These are phyloP conservation scores for Molossus molossus DNA, from an alignment of 2,797 vertebrate genomes.

Conservation along the genomic window DNA sequence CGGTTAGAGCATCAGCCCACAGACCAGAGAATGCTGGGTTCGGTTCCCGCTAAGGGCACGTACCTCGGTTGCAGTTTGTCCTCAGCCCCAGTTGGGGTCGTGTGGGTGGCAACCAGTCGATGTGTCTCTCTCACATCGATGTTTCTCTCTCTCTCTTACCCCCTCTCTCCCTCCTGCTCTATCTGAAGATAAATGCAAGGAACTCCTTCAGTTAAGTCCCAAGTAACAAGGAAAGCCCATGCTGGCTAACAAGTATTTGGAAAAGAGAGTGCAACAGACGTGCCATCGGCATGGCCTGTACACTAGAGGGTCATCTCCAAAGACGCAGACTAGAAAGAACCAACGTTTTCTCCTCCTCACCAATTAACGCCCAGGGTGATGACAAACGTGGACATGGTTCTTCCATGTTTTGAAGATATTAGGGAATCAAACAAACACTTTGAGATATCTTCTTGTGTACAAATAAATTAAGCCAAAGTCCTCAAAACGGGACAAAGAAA, in stretches of 20 bases:
- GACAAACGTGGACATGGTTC: background rate
- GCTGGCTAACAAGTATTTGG: background rate
- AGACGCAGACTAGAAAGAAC: background rate
- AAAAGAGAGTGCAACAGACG: background rate
- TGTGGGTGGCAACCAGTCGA: too few species aligned
- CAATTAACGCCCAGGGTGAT: background rate
- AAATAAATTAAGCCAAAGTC: background rate
- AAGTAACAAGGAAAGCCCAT: background rate
- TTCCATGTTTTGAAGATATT: background rate
- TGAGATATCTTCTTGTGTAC: background rate
- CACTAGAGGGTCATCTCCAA: background rate
- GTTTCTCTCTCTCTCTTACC: too few species aligned
- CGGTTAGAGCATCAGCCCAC: too few species aligned
- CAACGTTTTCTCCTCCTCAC: background rate
- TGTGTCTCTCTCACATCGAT: too few species aligned
- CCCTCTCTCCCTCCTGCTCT: too few species aligned
- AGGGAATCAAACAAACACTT: background rate
- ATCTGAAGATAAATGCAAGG: background rate
- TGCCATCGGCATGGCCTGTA: background rate
- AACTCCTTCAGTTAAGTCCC: background rate
- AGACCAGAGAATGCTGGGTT: too few species aligned
- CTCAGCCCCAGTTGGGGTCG: too few species aligned
- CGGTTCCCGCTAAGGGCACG: too few species aligned
- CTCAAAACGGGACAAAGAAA: constrained; percentile 7
- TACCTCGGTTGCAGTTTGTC: too few species aligned